Percentiles rank a stretch among this genome's conserved stretches.
phyloP scores from a whole-genome alignment of 1,140 invertebrate genomes.

The Halictus rubicundus region DNA sequence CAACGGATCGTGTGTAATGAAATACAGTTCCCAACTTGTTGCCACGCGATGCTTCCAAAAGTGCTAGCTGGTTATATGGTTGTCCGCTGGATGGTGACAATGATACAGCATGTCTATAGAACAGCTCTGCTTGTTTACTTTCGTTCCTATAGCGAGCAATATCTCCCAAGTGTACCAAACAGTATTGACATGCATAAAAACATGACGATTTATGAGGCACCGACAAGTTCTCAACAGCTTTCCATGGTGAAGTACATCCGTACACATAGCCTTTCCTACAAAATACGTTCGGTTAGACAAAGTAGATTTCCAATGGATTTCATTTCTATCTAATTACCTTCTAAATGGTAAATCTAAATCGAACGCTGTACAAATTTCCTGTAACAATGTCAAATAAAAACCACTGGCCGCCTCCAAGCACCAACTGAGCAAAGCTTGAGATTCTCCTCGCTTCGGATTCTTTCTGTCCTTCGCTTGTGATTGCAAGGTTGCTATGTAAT shows the following conservation, averaged over 20 bases:
- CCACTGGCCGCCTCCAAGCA: constrained; percentile 91
- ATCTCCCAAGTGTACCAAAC: constrained; percentile 92
- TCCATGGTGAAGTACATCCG: constrained; percentile 78
- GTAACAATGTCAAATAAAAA: constrained; percentile 90
- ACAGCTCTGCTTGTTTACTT: constrained; percentile 87
- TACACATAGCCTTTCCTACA: constrained; percentile 77
- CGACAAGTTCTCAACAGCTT: constrained; percentile 76
- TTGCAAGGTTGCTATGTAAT: constrained; percentile 90
- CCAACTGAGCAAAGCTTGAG: constrained; percentile 88
- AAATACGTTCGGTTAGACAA: not conserved
- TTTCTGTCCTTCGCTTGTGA: constrained; percentile 89
- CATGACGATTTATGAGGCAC: constrained; percentile 87
- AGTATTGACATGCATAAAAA: constrained; percentile 92
- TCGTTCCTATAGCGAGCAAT: constrained; percentile 91
- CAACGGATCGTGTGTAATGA: constrained; percentile 90
- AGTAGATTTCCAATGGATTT: not conserved
- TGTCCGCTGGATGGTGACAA: constrained; percentile 91
- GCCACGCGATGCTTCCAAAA: constrained; percentile 90
- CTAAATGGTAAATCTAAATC: constrained; percentile 90
- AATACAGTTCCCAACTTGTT: constrained; percentile 91
- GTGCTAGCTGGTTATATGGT: constrained; percentile 93
- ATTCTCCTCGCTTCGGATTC: constrained; percentile 87
- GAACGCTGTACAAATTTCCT: constrained; percentile 91
- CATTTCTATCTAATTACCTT: constrained; percentile 72
- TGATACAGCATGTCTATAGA: constrained; percentile 88